phyloP scores from a whole-genome alignment of 37 sponge, comb jelly and placozoan species.

The Beroe forskalii region DNA sequence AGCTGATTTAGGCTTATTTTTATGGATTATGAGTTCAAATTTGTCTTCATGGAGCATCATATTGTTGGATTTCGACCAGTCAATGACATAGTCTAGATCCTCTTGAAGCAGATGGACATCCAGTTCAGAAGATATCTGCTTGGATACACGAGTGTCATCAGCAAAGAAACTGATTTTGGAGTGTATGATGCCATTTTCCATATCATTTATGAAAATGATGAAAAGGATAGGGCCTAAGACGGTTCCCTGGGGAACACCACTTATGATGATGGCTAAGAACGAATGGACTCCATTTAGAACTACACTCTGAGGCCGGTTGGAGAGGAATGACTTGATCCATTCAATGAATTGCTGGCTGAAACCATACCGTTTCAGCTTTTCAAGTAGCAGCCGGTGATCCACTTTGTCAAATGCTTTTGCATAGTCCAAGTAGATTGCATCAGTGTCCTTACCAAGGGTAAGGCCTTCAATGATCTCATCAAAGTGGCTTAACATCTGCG shows the following conservation, averaged over 20 bases:
- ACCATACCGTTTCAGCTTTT: not conserved
- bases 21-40: not conserved
- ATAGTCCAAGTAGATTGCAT: slow-evolving; percentile 5
- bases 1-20: not conserved
- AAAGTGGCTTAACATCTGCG: not conserved
- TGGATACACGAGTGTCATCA: no score
- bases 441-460: not conserved
- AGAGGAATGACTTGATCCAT: slow-evolving; percentile 11
- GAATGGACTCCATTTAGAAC: not conserved
- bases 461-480: not conserved
- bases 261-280: not conserved
- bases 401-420: slow-evolving; percentile 64
- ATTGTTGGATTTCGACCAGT: not conserved
- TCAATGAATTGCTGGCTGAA: not conserved
- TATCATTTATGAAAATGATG: slow-evolving; percentile 1
- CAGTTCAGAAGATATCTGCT: no score
- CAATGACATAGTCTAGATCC: not conserved
- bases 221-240: slow-evolving; percentile 56
- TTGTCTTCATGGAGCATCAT: not conserved
- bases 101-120: no score
- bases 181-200: not conserved
- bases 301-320: not conserved
- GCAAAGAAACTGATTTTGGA: not conserved
- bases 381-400: not conserved
- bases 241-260: slow-evolving; percentile 64